Conservation (phyloP, 2,888 invertebrate genomes). For the Neocrepidodera transversa region DNA sequence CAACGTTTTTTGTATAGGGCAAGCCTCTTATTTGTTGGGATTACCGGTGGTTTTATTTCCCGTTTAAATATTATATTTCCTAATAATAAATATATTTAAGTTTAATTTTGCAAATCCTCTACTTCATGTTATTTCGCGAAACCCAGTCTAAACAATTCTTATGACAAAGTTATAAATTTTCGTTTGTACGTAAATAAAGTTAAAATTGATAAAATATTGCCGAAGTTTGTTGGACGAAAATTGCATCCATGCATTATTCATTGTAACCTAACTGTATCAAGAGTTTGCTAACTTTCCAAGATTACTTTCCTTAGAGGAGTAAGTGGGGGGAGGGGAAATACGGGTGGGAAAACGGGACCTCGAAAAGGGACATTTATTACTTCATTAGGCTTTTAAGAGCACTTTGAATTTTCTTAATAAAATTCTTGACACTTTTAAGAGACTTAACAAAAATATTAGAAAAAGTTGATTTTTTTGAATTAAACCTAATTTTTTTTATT, state of each 20-base stretch:
- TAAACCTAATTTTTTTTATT: too few species aligned
- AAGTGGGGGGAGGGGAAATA: background rate
- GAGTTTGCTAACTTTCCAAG: conserved; percentile 57
- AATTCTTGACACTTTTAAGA: conserved; percentile 45
- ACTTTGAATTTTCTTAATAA: conserved; percentile 44
- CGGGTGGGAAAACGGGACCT: conserved; percentile 13
- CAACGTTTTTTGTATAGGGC: too few species aligned
- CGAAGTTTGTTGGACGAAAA: conserved; percentile 63
- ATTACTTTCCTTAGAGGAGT: conserved; percentile 36
- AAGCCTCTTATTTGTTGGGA: too few species aligned
- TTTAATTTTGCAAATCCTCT: too few species aligned
- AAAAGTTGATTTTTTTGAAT: too few species aligned
- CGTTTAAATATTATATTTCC: too few species aligned
- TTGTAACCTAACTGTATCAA: conserved; percentile 61
- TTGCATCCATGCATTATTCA: conserved; percentile 64
- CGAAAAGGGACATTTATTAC: conserved; percentile 49
- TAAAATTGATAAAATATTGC: conserved; percentile 64
- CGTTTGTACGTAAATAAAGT: conserved; percentile 64
- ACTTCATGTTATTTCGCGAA: conserved; percentile 45
- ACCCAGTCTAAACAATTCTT: conserved; percentile 52
- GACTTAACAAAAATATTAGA: too few species aligned
- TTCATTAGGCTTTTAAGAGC: conserved; percentile 49
- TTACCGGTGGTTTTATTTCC: too few species aligned
- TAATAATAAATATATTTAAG: too few species aligned
- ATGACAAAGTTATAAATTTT: conserved; percentile 62